Evolutionary conservation across 2,888 invertebrate species (phyloP), one percentile per base, ranked within the genome.

Genomic region (Oscheius sp.): DNA sequence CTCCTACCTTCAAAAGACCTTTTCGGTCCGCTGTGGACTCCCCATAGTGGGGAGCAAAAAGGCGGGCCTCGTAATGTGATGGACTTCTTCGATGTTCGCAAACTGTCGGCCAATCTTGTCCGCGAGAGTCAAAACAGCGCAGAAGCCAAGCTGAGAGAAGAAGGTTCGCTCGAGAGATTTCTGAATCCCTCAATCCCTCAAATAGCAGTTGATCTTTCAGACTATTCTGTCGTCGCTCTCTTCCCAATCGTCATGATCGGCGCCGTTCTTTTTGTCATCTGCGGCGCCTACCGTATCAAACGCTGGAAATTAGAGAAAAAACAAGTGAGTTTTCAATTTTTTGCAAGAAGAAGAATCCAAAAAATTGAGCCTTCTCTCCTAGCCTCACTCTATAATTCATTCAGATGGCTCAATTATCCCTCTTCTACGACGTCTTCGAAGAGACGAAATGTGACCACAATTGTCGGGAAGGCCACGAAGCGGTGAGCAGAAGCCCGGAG

Each of bases 201-300:
- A 48, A 23, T 23, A 23, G 4, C 15, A 33, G 20, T 33, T 8
- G 5, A 17, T 2, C 15, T 72, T 74, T 58, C 75, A 79, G 79
- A 76, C 69, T 74, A 78, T 53, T 78, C 80, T 2, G 69, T 75
- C 3, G 72, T 78, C 48, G 78, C 80, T 12, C 69, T 80, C 6
- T 72, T 80, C 29, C 80, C 80, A 12, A 73, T 80, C 1, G 68
- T 78, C 20, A 63, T 80, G 50, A 75, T 80, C 23, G 72, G 57
- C 10, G 42, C 70, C 17, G 65, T 80, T 1, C 70, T 78, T 17
- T 63, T 73, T 5, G 65, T 70, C 20, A 72, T 76, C 27, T 74
- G 78, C 46, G 70, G 76, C 20, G 71, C 75, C 8, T 71, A 78
- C 34, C 25, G 34, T 12, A 29, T 50, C 2, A 52, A 48, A 33